phyloP scores from a whole-genome alignment of 2,113 vertebrate genomes.

The Archocentrus centrarchus region DNA sequence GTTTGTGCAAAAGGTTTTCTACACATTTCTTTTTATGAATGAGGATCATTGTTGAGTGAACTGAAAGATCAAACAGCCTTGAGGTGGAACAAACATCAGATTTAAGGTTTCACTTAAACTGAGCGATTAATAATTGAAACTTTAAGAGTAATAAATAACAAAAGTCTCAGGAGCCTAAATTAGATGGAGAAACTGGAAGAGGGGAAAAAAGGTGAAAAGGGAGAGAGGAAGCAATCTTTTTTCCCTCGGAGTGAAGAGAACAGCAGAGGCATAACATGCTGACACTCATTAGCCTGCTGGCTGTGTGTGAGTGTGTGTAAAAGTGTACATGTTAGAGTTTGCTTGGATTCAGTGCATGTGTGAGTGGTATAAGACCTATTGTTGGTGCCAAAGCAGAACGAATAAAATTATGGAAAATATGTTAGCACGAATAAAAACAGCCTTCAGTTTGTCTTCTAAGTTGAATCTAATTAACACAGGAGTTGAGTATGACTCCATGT shows the following conservation, averaged over 20 bases:
- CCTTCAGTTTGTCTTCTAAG: fast-evolving
- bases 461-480: background rate
- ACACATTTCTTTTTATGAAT: background rate
- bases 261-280: background rate
- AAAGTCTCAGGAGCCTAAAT: constrained; percentile 28
- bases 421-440: background rate
- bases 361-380: background rate
- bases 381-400: background rate
- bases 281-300: constrained; percentile 17
- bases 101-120: background rate
- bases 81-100: background rate
- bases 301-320: background rate
- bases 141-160: background rate
- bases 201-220: background rate
- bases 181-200: constrained; percentile 37
- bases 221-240: constrained; percentile 8
- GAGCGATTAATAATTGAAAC: constrained; percentile 29
- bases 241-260: constrained; percentile 21
- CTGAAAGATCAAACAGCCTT: background rate
- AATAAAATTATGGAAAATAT: background rate
- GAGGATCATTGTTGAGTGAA: background rate
- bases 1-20: background rate
- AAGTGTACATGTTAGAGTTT: background rate
- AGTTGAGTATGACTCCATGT: background rate
- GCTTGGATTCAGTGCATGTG: background rate